Base-by-base conservation (phyloP, 1,140 invertebrate species). In the Aricia agestis region DNA sequence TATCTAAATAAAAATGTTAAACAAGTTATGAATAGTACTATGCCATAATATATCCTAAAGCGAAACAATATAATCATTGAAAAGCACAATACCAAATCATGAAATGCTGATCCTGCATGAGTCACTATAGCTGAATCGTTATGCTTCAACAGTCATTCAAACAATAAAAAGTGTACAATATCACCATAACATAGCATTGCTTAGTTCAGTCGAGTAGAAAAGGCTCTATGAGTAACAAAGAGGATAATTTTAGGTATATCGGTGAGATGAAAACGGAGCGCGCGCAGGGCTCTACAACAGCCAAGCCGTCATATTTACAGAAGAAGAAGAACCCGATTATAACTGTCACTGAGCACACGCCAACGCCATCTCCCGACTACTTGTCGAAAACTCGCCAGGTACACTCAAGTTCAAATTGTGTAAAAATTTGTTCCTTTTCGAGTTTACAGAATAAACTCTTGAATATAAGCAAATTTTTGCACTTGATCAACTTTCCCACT, bases 311-410 rank as follows among this genome's bases (percentile, higher is more conserved):
- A 0, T 81, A 87, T 63, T 66, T 84, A 11, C 87, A 87, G 13
- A 90, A 91, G 69, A 92, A 92, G 69, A 91, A 92, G 58, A 98
- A 98, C 92, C 98, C 98, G 0, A 98, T 99, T 68, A 99, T 99
- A 63, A 99, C 98, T 1, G 97, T 99, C 0, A 99, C 98, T 1
- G 97, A 98, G 85, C 97, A 99, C 82, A 98, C 97, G 0, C 97
- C 97, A 0, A 95, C 96, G 9, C 96, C 97, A 10, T 97, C 96
- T 1, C 96, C 96, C 1, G 97, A 97, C 81, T 97, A 95, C 78
- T 93, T 96, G 77, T 89, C 87, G 0, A 94, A 94, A 83, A 94
- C 93, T 67, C 92, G 95, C 91, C 95, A 96, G 92, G 96, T 97
- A 89, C 84, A 36, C 6, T 7, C 36, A 36, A 36, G 36, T 36